Evolutionary conservation across 2,113 vertebrate genomes (phyloP), one percentile per base, ranked within the genome.

Genomic region (Rhabdornis inornatus): DNA sequence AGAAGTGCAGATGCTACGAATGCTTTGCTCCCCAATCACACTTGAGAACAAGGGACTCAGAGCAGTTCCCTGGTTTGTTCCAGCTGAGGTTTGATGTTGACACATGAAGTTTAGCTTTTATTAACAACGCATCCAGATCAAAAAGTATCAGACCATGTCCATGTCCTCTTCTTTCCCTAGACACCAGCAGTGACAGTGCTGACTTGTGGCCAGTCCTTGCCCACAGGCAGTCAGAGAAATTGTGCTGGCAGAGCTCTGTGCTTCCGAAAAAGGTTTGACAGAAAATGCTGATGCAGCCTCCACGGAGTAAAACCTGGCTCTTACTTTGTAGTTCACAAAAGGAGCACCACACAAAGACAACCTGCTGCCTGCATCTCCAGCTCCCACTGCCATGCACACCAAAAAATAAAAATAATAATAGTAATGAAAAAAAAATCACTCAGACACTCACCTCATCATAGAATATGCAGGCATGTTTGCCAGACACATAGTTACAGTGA

Each of bases 391-490:
- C 59, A 14, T n/a, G 87, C 90, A 83, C 35, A 82, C 59, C 83
- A 86, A 90, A 45, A 39, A 42, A 72, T 15, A 88, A 79, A 35
- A 68, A 76, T 16, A 59, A 44, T 13, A 50, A 68, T 18, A 14
- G n/a, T 19, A 27, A 57, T 21, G 11, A 39, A 44, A 61, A n/a
- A n/a, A 72, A 47, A 22, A 44, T 18, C 33, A 39, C 74, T 83
- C 76, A 45, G 40, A 64, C 50, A 90, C 98, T 97, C 97, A 99
- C 99, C 99, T 99, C 99, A 86, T 99, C 99, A 9, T 99, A 99
- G 98, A 99, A 99, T 97, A 99, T 99, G 95, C 99, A 99, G 96
- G 99, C 99, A 6, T 99, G 99, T 89, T 99, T 99, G 95, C 99
- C 99, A 30, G 99, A 99, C 97, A 99, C 98, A 39, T 99, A 99